A percentile compares a stretch with the other conserved stretches of the same genome.
Conservation (phyloP, 1,140 invertebrate species). For the Venturia canescens region DNA sequence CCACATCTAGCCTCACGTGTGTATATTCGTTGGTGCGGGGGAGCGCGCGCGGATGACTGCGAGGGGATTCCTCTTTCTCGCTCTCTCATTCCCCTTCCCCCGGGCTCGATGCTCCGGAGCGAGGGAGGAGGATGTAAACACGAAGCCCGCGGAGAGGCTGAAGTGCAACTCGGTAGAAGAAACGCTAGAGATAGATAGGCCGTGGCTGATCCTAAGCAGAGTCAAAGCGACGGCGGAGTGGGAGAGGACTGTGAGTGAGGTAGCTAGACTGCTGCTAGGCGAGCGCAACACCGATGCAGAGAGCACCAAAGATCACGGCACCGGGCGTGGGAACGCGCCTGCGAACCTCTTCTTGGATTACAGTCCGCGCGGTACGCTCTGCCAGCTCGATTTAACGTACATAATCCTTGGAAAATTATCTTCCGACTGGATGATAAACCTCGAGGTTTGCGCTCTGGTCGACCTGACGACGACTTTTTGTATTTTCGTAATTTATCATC, state of each 20-base stretch:
- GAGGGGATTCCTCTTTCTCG: conserved; percentile 1
- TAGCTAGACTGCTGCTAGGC: conserved; percentile 53
- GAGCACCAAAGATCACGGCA: conserved; percentile 66
- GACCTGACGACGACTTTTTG: neutral
- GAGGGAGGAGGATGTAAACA: conserved; percentile 20
- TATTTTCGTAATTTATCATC: no score
- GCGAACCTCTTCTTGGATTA: conserved; percentile 45
- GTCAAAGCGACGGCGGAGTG: conserved; percentile 6
- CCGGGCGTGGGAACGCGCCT: conserved; percentile 70
- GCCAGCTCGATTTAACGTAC: neutral
- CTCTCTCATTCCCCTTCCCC: neutral
- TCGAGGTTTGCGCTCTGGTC: neutral
- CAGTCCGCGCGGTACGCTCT: neutral
- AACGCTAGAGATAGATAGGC: conserved; percentile 13
- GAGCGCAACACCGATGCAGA: conserved; percentile 35
- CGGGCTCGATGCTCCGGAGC: neutral
- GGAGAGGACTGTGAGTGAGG: neutral
- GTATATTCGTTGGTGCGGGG: neutral
- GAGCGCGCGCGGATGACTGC: conserved; percentile 2
- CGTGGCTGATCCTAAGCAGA: conserved; percentile 42
- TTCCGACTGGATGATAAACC: conserved; percentile 7
- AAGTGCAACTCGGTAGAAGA: neutral
- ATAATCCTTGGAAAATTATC: conserved; percentile 12
- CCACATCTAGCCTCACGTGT: conserved; percentile 50
- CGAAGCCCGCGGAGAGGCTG: neutral